These are phyloP conservation scores for Orius insidiosus DNA, from an alignment of 1,140 invertebrate genomes.

Conservation along the genomic window DNA sequence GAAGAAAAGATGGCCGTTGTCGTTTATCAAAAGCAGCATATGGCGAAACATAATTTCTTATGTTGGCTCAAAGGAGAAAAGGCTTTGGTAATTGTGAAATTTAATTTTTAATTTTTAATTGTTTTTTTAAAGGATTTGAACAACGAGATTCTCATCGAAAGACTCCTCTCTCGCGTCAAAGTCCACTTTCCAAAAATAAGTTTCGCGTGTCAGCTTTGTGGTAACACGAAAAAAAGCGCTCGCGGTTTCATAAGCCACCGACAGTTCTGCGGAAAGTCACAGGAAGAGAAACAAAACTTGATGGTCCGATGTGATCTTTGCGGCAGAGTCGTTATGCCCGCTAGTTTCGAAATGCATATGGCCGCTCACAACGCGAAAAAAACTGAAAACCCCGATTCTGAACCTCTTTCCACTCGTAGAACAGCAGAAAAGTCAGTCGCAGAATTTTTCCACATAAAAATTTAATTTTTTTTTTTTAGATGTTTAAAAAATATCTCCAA, in stretches of 20 bases:
- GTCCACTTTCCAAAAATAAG: not conserved
- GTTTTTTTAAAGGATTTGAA: constrained; percentile 9
- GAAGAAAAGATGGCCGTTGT: constrained; percentile 22
- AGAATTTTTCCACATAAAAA: no score
- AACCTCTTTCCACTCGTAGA: no score
- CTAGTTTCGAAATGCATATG: constrained; percentile 36
- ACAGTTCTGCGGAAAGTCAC: constrained; percentile 37
- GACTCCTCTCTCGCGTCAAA: constrained; percentile 20
- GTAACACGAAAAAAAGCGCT: constrained; percentile 31
- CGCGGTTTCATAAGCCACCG: constrained; percentile 44
- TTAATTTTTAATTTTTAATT: not conserved
- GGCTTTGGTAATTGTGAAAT: constrained; percentile 23
- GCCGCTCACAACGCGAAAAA: not conserved
- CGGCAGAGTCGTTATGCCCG: constrained; percentile 32
- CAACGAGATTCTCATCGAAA: constrained; percentile 4
- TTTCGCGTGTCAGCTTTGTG: constrained; percentile 35
- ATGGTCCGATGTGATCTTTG: constrained; percentile 36
- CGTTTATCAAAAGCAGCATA: constrained; percentile 28
- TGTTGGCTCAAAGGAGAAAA: constrained; percentile 28
- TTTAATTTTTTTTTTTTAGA: no score
- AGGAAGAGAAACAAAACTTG: constrained; percentile 25
- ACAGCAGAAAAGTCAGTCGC: no score
- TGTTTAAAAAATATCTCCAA: no score
- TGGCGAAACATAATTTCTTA: constrained; percentile 30
- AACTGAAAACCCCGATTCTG: no score